Evolutionary conservation across 2,797 vertebrate species (phyloP).

Genomic region (Eulemur mongoz): DNA sequence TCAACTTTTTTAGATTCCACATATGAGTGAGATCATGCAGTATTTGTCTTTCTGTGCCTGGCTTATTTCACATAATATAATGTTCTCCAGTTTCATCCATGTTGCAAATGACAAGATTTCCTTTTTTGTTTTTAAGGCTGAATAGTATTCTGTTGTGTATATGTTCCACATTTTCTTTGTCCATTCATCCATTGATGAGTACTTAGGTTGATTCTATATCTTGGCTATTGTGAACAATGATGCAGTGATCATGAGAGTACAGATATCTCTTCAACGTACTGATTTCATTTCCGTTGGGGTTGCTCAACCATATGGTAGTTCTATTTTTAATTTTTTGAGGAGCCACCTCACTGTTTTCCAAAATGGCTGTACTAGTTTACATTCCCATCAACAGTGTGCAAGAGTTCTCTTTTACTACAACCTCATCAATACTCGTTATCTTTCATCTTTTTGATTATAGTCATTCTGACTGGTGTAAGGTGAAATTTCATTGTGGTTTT

Average conservation of each 20-base stretch:
- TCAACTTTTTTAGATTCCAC: background rate
- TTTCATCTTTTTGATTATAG: background rate
- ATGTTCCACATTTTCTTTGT: background rate
- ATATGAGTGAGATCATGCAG: background rate
- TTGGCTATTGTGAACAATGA: background rate
- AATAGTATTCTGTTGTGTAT: background rate
- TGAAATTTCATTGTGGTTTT: background rate
- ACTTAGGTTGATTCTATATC: background rate
- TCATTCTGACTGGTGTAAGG: background rate
- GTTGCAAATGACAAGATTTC: background rate
- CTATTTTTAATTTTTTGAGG: background rate
- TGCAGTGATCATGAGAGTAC: background rate
- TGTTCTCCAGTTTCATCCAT: background rate
- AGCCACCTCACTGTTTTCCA: background rate
- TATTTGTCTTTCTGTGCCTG: background rate
- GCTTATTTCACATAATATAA: background rate
- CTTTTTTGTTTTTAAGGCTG: background rate
- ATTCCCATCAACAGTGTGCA: background rate
- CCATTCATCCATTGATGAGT: background rate
- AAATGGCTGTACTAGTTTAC: background rate
- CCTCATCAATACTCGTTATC: no score
- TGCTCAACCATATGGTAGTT: no score
- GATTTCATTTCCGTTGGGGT: background rate
- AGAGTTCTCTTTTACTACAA: accelerated
- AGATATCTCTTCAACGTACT: accelerated